Conservation (phyloP, 2,797 vertebrate species). For the Heteromormyrus szaboi region DNA sequence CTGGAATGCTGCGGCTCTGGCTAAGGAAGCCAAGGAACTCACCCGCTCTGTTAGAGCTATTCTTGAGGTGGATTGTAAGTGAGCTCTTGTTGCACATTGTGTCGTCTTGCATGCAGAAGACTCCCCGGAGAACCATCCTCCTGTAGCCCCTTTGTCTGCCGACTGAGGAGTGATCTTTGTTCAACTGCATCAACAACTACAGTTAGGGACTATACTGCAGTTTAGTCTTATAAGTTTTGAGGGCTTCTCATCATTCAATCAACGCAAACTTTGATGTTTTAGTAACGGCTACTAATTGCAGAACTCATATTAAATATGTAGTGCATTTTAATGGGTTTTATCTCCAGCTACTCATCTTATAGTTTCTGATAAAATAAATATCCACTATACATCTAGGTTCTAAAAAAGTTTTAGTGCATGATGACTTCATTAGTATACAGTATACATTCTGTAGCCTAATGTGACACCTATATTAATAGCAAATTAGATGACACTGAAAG, state of each 20-base stretch:
- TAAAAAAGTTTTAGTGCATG: background rate
- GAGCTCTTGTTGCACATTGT: slow-evolving; percentile 22
- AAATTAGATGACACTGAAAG: background rate
- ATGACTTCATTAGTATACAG: background rate
- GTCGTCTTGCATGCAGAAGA: background rate
- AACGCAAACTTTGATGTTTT: background rate
- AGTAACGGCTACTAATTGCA: background rate
- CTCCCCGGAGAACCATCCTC: background rate
- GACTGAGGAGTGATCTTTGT: background rate
- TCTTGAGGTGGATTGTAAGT: slow-evolving; percentile 84
- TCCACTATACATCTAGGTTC: background rate
- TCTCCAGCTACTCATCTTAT: background rate
- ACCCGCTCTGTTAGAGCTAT: slow-evolving; percentile 67
- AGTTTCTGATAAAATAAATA: background rate
- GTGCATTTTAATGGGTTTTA: background rate
- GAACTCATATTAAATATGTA: background rate
- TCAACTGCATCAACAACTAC: background rate
- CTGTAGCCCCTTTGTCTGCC: background rate
- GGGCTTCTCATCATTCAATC: background rate
- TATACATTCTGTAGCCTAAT: background rate
- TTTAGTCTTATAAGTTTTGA: background rate
- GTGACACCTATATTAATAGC: background rate
- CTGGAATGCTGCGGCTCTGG: slow-evolving; percentile 58
- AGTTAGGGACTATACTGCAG: background rate
- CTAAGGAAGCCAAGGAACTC: slow-evolving; percentile 78